Conservation (phyloP, 2,113 vertebrate species). For the Galbula dea region DNA sequence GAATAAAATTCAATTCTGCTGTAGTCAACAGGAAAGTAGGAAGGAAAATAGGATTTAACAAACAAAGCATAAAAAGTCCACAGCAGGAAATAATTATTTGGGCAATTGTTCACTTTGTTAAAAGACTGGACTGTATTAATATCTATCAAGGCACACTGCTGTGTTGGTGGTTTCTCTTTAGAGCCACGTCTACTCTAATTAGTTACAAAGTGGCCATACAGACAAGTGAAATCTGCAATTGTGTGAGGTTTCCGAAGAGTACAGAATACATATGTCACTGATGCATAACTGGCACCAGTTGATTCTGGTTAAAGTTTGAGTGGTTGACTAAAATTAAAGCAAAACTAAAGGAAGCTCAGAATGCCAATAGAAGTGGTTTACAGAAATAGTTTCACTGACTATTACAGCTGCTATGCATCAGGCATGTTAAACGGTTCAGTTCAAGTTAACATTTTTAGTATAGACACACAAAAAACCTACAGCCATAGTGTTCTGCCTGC, state of each 20-base stretch:
- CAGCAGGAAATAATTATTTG: constrained; percentile 80
- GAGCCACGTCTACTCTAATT: constrained; percentile 67
- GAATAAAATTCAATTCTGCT: constrained; percentile 73
- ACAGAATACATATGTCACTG: constrained; percentile 46
- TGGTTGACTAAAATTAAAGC: constrained; percentile 44
- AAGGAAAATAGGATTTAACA: constrained; percentile 80
- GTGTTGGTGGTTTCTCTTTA: constrained; percentile 61
- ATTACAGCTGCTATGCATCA: constrained; percentile 69
- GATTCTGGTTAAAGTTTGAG: constrained; percentile 25
- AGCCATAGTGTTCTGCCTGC: constrained; percentile 36
- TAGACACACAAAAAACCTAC: constrained; percentile 30
- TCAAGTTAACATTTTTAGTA: constrained; percentile 56
- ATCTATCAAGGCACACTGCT: constrained; percentile 51
- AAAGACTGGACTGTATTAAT: constrained; percentile 57
- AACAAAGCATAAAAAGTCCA: constrained; percentile 73
- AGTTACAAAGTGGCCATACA: constrained; percentile 49
- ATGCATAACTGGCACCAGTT: constrained; percentile 52
- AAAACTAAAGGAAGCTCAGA: constrained; percentile 45
- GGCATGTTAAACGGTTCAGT: constrained; percentile 45
- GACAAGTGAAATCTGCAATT: constrained; percentile 42
- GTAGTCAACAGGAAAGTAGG: constrained; percentile 80
- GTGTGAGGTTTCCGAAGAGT: constrained; percentile 30
- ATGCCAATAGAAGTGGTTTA: constrained; percentile 61
- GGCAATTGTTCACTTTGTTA: constrained; percentile 76
- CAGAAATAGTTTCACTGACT: constrained; percentile 63